Evolutionary conservation across 2,113 vertebrate species (phyloP).

Genomic region (Fulmarus glacialis): DNA sequence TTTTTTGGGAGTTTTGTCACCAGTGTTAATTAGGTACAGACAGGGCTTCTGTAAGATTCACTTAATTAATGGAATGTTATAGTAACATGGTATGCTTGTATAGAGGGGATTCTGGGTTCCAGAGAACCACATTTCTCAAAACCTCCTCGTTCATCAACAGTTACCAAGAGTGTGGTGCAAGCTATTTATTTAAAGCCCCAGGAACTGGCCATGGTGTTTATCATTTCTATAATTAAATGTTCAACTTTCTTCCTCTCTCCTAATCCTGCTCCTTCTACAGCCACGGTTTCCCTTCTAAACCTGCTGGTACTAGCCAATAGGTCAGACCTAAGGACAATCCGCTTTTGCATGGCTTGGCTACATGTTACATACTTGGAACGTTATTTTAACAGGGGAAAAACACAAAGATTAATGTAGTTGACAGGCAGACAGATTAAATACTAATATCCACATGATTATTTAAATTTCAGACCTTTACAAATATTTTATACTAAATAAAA

Average conservation of each 20-base stretch:
- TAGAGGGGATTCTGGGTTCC: not conserved
- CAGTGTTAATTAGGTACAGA: not conserved
- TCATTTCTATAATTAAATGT: not conserved
- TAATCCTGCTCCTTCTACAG: not conserved
- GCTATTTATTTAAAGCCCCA: not conserved
- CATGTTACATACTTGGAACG: not conserved
- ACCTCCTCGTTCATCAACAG: not conserved
- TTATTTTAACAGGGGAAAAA: not conserved
- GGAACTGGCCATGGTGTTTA: not conserved
- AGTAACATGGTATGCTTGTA: fast-evolving
- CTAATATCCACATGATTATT: conserved; percentile 45
- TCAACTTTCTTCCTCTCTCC: not conserved
- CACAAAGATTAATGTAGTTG: conserved; percentile 32
- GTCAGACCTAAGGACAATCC: not conserved
- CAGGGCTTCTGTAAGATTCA: not conserved
- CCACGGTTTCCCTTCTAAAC: not conserved
- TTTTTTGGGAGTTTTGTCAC: not conserved
- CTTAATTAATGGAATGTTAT: not conserved
- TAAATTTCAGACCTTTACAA: conserved; percentile 51
- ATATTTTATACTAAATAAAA: conserved; percentile 36
- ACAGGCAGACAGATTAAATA: conserved; percentile 52
- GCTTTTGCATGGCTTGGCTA: not conserved
- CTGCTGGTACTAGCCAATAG: not conserved
- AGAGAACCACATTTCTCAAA: not conserved
- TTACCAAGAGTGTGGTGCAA: fast-evolving